These are phyloP conservation scores for Epinephelus coioides DNA, from an alignment of 2,797 vertebrate genomes.

Conservation along the genomic window DNA sequence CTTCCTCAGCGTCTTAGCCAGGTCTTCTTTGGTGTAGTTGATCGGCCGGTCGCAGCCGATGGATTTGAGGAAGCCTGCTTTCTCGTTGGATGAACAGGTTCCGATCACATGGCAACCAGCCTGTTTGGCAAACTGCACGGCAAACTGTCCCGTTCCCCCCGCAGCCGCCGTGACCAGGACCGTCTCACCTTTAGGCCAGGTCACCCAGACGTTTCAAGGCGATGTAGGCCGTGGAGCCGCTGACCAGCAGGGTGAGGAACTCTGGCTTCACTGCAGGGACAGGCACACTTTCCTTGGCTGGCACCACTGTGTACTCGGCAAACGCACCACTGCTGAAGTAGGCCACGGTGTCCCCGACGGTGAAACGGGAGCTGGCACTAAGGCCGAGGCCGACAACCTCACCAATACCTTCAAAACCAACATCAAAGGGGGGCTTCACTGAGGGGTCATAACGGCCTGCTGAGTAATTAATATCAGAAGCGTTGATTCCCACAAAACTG, in stretches of 20 bases:
- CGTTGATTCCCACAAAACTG: slow-evolving; percentile 95
- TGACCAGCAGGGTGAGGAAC: slow-evolving; percentile 90
- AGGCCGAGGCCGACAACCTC: slow-evolving; percentile 94
- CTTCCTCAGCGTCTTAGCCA: slow-evolving; percentile 84
- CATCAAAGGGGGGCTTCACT: slow-evolving; percentile 90
- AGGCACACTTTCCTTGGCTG: slow-evolving; percentile 82
- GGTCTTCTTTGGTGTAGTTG: slow-evolving; percentile 90
- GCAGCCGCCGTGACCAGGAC: slow-evolving; percentile 94
- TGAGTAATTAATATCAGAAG: slow-evolving; percentile 96
- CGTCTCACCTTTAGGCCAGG: slow-evolving; percentile 88
- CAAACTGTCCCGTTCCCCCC: slow-evolving; percentile 95
- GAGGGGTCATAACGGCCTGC: slow-evolving; percentile 92
- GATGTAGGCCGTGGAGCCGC: slow-evolving; percentile 92
- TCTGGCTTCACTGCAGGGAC: slow-evolving; percentile 89
- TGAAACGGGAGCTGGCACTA: slow-evolving; percentile 89
- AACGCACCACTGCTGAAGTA: slow-evolving; percentile 90
- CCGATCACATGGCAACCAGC: slow-evolving; percentile 94
- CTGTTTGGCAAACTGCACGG: slow-evolving; percentile 92
- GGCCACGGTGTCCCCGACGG: slow-evolving; percentile 91
- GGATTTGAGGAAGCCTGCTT: slow-evolving; percentile 91
- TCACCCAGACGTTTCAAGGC: slow-evolving; percentile 90
- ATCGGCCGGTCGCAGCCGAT: slow-evolving; percentile 92
- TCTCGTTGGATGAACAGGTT: slow-evolving; percentile 92
- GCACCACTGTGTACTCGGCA: slow-evolving; percentile 92
- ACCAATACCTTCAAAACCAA: slow-evolving; percentile 93